Conservation (phyloP, 2,113 vertebrate species). For the Pagrus major region DNA sequence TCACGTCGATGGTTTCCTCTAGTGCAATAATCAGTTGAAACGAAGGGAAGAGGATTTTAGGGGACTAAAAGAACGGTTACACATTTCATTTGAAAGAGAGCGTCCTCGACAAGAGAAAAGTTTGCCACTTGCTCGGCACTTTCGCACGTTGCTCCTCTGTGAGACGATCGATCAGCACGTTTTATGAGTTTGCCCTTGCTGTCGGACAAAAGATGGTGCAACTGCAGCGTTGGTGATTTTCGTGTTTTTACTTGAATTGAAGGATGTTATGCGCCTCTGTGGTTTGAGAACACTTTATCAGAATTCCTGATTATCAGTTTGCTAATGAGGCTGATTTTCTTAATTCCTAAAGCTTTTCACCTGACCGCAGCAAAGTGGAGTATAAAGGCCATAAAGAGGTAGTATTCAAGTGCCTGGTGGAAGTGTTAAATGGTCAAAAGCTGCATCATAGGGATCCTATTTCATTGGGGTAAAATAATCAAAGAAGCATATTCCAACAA, state of each 20-base stretch:
- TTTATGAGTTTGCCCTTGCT: constrained; percentile 32
- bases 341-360: constrained; percentile 48
- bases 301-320: constrained; percentile 49
- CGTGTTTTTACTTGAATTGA: constrained; percentile 71
- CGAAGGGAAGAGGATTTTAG: constrained; percentile 76
- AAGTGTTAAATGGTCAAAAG: constrained; percentile 54
- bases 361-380: constrained; percentile 42
- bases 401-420: constrained; percentile 85
- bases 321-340: constrained; percentile 44
- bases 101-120: constrained; percentile 31
- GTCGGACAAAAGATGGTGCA: constrained; percentile 41
- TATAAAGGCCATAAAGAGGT: constrained; percentile 69
- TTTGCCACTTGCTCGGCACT: constrained; percentile 51
- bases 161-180: constrained; percentile 28
- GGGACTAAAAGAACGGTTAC: constrained; percentile 36
- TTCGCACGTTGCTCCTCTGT: constrained; percentile 48
- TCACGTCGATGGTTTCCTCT: constrained; percentile 87
- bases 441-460: constrained; percentile 35
- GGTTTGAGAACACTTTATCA: constrained; percentile 48
- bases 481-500: constrained; percentile 43
- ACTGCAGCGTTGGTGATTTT: constrained; percentile 53
- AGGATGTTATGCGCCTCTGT: constrained; percentile 59
- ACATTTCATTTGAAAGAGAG: constrained; percentile 53
- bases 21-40: constrained; percentile 93
- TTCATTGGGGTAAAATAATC: constrained; percentile 36